phyloP scores from a whole-genome alignment of 2,113 vertebrate genomes.

The Solea senegalensis region DNA sequence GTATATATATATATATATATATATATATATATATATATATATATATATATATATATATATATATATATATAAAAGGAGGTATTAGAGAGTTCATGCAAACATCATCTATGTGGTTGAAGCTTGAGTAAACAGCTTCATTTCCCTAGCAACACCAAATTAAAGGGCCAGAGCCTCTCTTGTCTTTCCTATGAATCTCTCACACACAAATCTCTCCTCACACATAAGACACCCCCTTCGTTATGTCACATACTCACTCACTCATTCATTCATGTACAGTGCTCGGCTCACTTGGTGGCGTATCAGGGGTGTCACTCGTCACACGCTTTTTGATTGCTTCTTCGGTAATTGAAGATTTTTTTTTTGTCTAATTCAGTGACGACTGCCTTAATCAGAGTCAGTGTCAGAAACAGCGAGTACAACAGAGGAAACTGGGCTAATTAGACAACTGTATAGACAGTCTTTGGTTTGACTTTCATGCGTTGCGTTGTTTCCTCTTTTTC shows the following conservation, averaged over 20 bases:
- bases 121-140: conserved; percentile 78
- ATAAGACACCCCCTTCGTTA: background rate
- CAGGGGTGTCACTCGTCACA: background rate
- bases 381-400: too few species aligned
- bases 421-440: background rate
- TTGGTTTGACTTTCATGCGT: background rate
- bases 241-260: conserved; percentile 30
- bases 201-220: conserved; percentile 20
- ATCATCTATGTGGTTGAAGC: conserved; percentile 54
- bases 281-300: conserved; percentile 21
- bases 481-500: background rate
- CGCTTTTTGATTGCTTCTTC: background rate
- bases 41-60: background rate
- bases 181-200: conserved; percentile 35
- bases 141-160: conserved; percentile 83
- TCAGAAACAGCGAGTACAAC: background rate
- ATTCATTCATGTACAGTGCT: conserved; percentile 41
- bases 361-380: background rate
- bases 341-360: background rate
- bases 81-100: conserved; percentile 39
- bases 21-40: background rate
- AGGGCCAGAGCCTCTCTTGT: conserved; percentile 63
- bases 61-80: background rate
- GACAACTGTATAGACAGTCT: background rate
- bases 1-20: background rate